Evolutionary conservation across 2,888 invertebrate species (phyloP), one percentile per base, ranked within the genome.

Genomic region (Conistra vaccinii): DNA sequence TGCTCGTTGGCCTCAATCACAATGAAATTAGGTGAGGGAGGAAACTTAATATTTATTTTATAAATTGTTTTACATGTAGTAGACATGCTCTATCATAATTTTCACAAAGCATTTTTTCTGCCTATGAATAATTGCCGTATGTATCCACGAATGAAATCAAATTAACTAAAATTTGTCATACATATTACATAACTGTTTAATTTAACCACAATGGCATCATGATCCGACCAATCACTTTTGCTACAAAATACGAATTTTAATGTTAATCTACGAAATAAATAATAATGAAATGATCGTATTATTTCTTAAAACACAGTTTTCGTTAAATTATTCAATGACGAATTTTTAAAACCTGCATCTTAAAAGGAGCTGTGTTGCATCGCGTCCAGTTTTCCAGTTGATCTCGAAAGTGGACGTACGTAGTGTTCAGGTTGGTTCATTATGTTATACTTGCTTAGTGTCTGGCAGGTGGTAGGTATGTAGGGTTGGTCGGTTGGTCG

Each of bases 401-500:
- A 55, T 81, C 85, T 90, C 84, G 88, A 90, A 89, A 89, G 91
- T 89, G 84, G 88, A 85, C 84, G 82, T 83, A 84, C 61, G 83
- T 85, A 79, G 72, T 86, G 87, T 87, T 85, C 82, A 86, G 87
- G 88, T 87, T 87, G 86, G 91, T 90, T 89, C 89, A 83, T 83
- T 83, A 89, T 90, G 86, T 83, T 93, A 94, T 95, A 95, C 91
- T 90, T 89, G 91, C 95, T 91, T 93, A 94, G 93, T 92, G 95
- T 95, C 95, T 95, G 95, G 93, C 96, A 95, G 96, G 95, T 95
- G 95, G 95, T 95, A 95, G 92, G 90, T 95, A 95, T 95, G 93
- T 95, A 93, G 95, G 95, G 95, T 92, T 93, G 94, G 94, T 93
- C 92, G 92, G 91, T 91, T 79, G 88, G 85, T 75, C 91, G 91